Percentiles rank a stretch among this genome's conserved stretches.
phyloP scores from a whole-genome alignment of 2,797 vertebrate genomes.

The Melanotaenia pygmaea region DNA sequence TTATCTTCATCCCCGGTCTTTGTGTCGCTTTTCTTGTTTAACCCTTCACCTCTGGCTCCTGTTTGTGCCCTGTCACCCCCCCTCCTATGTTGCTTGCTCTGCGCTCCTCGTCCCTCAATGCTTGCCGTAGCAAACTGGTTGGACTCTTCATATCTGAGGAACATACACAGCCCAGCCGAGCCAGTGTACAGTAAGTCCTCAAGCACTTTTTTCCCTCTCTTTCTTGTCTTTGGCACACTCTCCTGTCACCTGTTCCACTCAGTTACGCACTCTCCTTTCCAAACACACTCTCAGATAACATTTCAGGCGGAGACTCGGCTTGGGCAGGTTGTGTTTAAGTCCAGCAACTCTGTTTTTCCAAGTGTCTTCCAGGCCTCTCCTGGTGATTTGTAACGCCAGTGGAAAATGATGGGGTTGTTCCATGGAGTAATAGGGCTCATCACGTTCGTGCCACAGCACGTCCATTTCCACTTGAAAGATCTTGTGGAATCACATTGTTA shows the following conservation, averaged over 20 bases:
- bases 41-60: conserved; percentile 52
- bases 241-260: conserved; percentile 68
- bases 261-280: conserved; percentile 58
- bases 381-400: conserved; percentile 39
- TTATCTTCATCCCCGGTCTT: conserved; percentile 40
- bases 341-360: conserved; percentile 56
- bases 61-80: conserved; percentile 40
- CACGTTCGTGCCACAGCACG: conserved; percentile 25
- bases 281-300: conserved; percentile 64
- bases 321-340: conserved; percentile 50
- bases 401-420: conserved; percentile 74
- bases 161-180: conserved; percentile 69
- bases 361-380: conserved; percentile 49
- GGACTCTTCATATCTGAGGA: conserved; percentile 66
- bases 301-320: conserved; percentile 61
- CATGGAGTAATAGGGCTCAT: conserved; percentile 48
- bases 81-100: conserved; percentile 34
- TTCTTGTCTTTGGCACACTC: conserved; percentile 52
- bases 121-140: conserved; percentile 58
- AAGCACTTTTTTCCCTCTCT: conserved; percentile 29
- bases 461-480: conserved; percentile 25
- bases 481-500: conserved; percentile 1
- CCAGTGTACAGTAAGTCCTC: conserved; percentile 68
- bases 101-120: conserved; percentile 29
- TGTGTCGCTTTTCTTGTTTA: conserved; percentile 60